Evolutionary conservation across 2,888 invertebrate species (phyloP), one percentile per base, ranked within the genome.

Genomic region (Lasioglossum malachurum): DNA sequence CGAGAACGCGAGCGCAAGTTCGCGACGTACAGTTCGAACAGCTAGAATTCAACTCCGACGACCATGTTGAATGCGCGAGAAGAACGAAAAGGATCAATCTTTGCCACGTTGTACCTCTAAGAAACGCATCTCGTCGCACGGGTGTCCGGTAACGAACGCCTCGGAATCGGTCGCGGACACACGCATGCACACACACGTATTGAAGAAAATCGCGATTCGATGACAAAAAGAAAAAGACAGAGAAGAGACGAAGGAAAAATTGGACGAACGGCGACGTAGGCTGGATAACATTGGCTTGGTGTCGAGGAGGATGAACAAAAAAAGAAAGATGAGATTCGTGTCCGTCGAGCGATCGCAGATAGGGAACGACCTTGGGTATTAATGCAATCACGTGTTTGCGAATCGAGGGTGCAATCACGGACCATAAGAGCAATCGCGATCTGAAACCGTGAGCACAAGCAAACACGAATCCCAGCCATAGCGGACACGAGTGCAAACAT

Each of bases 341-440:
- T 73, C 77, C 77, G 41, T 44, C 57, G 31, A 53, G 64, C 64
- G 73, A 75, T 71, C 49, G 27, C 49, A 71, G 78, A 83, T 31
- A 31, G 67, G 75, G 78, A 53, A 64, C 57, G 41, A 19, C 19
- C 57, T 35, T 16, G n/a, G 57, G 49, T 46, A 46, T 80, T 78
- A 75, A 57, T 71, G 83, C 27, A 35, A 75, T 64, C 82, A n/a
- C 57, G n/a, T 79, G 75, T 84, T 87, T 87, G 84, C 81, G 57
- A 69, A 84, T 82, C 72, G 79, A 74, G 27, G 84, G 81, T 84
- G 83, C 84, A 77, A 87, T 87, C 81, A 72, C 74, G 31, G 74
- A 72, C 53, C 67, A n/a, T 81, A 79, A 75, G 75, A 81, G 79
- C 75, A 84, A 82, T 87, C 77, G 57, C 60, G 83, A 71, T 67